Percentiles rank a stretch among this genome's conserved stretches.
Evolutionary conservation across 2,888 invertebrate genomes (phyloP).

Genomic region (Rapana venosa): DNA sequence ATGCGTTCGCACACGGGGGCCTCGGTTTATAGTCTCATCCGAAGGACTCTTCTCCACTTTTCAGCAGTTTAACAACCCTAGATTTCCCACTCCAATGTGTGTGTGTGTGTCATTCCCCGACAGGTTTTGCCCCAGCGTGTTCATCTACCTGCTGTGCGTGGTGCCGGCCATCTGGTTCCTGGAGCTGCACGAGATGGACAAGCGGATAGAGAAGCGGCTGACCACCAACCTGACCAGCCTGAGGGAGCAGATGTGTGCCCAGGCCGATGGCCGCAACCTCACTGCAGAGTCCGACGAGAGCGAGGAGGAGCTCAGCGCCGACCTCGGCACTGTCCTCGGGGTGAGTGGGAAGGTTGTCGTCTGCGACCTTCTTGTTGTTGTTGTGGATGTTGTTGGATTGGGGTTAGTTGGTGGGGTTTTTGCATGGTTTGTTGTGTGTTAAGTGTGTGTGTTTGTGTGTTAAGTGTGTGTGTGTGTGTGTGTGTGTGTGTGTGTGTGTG

Average conservation of each 20-base stretch:
- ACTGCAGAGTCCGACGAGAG: background rate
- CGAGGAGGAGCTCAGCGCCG: background rate
- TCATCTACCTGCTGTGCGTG: constrained; percentile 91
- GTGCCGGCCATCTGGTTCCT: constrained; percentile 96
- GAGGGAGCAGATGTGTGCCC: constrained; percentile 26
- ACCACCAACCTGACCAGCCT: constrained; percentile 3
- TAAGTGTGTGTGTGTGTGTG: background rate
- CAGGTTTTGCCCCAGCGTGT: constrained; percentile 97
- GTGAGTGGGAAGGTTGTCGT: background rate
- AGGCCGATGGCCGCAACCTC: background rate
- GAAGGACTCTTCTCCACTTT: too few relatives aligned
- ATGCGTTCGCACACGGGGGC: too few relatives aligned
- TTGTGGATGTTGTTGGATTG: too few relatives aligned
- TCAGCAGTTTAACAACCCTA: too few relatives aligned
- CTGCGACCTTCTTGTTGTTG: too few relatives aligned
- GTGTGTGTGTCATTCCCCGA: too few relatives aligned
- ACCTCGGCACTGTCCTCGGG: background rate
- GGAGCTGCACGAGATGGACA: constrained; percentile 91
- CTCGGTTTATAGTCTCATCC: too few relatives aligned
- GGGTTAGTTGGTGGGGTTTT: too few relatives aligned
- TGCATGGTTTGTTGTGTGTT: too few relatives aligned
- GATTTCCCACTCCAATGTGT: too few relatives aligned
- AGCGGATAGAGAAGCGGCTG: constrained; percentile 80
- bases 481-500: background rate
- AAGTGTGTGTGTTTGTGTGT: too few relatives aligned